Evolutionary conservation across 2,888 invertebrate species (phyloP).

Genomic region (Physocephala rufipes): DNA sequence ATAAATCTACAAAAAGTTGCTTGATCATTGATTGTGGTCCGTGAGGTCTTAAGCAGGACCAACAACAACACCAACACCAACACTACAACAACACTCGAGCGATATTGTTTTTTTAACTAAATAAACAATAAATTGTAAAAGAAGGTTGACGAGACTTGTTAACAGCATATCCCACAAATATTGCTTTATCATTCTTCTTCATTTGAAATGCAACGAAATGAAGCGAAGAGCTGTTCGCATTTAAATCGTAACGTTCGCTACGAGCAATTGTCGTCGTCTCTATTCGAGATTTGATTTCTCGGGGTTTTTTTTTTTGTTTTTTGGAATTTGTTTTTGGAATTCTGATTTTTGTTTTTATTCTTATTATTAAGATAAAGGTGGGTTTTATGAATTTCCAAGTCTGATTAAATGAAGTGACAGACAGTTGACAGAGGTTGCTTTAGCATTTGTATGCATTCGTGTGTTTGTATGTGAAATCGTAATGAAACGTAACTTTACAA

Average conservation of each 20-base stretch:
- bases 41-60: not conserved
- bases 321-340: not conserved
- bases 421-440: slow-evolving; percentile 26
- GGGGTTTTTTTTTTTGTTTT: not conserved
- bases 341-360: not conserved
- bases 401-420: slow-evolving; percentile 27
- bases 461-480: not conserved
- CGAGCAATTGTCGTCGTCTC: not conserved
- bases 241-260: not conserved
- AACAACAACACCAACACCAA: slow-evolving; percentile 10
- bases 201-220: not conserved
- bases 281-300: not conserved
- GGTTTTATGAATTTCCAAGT: slow-evolving; percentile 1
- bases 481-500: slow-evolving; percentile 17
- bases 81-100: not conserved
- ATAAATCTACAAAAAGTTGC: slow-evolving; percentile 29
- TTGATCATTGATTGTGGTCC: slow-evolving; percentile 26
- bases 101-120: slow-evolving; percentile 31
- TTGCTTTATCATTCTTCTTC: slow-evolving; percentile 24
- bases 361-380: not conserved
- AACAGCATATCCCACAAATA: slow-evolving; percentile 12
- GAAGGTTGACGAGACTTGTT: slow-evolving; percentile 30
- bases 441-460: too few species aligned
- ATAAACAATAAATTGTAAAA: slow-evolving; percentile 30
- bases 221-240: not conserved